Conservation (phyloP, 2,888 invertebrate genomes). For the Beris morrisii region DNA sequence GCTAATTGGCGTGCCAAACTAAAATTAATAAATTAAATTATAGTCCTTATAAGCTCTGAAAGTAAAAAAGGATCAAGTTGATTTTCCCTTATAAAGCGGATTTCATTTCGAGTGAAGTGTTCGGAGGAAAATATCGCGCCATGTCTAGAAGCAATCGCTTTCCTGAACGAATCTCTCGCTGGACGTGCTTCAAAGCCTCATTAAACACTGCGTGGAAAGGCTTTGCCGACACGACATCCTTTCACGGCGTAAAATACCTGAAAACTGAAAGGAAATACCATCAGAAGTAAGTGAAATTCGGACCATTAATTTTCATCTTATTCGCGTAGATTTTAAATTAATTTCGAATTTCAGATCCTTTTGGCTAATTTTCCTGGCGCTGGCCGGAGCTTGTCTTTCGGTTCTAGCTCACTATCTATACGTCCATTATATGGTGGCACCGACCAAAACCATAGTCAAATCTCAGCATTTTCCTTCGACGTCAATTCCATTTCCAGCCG, state of each 20-base stretch:
- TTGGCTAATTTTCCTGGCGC: slow-evolving; percentile 27
- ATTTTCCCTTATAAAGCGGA: no score
- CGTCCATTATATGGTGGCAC: slow-evolving; percentile 25
- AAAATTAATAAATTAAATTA: no score
- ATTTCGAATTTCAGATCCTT: slow-evolving; percentile 27
- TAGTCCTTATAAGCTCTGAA: no score
- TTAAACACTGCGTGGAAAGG: slow-evolving; percentile 47
- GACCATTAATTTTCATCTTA: slow-evolving; percentile 27
- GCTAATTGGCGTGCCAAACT: no score
- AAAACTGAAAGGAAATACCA: slow-evolving; percentile 15
- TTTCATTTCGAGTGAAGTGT: no score
- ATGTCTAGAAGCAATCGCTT: slow-evolving; percentile 21
- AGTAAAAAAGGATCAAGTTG: no score
- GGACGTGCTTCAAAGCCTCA: slow-evolving; percentile 31
- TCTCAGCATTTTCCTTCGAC: slow-evolving; percentile 24
- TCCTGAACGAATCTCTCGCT: slow-evolving; percentile 4
- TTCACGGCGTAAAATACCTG: slow-evolving; percentile 51
- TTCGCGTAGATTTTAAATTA: slow-evolving; percentile 4
- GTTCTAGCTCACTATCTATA: slow-evolving; percentile 22
- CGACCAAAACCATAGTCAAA: slow-evolving; percentile 19
- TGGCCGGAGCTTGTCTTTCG: slow-evolving; percentile 10
- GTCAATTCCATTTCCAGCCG: slow-evolving; percentile 21
- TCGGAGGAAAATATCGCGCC: no score
- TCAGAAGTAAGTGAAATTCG: slow-evolving; percentile 23
- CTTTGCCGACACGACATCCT: slow-evolving; percentile 50